Evolutionary conservation across 2,113 vertebrate species (phyloP).

Genomic region (Zootoca vivipara): DNA sequence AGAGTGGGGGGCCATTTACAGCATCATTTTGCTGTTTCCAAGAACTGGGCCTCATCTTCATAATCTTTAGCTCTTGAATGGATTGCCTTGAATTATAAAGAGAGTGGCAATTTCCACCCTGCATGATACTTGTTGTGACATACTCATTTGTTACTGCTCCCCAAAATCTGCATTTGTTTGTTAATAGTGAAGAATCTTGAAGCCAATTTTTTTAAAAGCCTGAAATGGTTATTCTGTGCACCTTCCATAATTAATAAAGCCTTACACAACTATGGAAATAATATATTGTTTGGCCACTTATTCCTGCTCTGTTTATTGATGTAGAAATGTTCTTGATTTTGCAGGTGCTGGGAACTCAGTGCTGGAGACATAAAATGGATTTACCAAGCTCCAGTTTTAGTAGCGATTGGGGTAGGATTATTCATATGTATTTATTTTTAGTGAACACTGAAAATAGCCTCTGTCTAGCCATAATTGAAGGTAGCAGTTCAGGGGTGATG

Average conservation of each 20-base stretch:
- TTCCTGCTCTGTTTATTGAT: not conserved
- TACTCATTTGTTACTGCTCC: not conserved
- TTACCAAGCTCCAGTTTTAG: constrained; percentile 92
- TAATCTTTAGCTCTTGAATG: not conserved
- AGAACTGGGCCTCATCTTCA: not conserved
- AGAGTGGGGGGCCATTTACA: not conserved
- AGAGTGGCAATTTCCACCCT: not conserved
- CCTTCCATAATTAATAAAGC: not conserved
- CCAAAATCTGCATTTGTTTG: not conserved
- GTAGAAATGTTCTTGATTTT: constrained; percentile 10
- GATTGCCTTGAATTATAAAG: not conserved
- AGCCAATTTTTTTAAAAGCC: not conserved
- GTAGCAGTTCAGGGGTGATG: not conserved
- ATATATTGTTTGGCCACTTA: not conserved
- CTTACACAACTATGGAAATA: not conserved
- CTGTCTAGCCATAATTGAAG: not conserved
- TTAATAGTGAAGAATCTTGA: not conserved
- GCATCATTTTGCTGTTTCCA: not conserved
- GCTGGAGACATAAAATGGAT: constrained; percentile 97
- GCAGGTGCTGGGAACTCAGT: constrained; percentile 97
- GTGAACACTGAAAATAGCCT: not conserved
- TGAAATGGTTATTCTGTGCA: not conserved
- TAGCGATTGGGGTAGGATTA: constrained; percentile 87
- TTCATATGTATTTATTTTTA: not conserved
- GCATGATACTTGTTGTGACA: too few species aligned